phyloP scores from a whole-genome alignment of 1,140 invertebrate genomes.

The Drosophila auraria region DNA sequence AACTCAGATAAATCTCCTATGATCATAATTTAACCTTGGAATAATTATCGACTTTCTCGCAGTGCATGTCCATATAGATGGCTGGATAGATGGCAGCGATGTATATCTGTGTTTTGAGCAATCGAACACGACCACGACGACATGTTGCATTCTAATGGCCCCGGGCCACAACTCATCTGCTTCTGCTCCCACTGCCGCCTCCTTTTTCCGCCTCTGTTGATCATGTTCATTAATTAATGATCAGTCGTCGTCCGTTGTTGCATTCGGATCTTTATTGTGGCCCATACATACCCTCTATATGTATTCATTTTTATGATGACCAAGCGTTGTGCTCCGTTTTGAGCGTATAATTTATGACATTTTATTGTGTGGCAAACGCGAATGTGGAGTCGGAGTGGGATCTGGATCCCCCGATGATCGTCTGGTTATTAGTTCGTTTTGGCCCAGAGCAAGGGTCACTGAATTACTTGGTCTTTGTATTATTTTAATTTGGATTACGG shows the following conservation, averaged over 20 bases:
- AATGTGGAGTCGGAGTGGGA: conserved; percentile 40
- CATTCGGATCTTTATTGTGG: conserved; percentile 70
- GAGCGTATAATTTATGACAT: conserved; percentile 79
- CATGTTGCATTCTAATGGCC: conserved; percentile 79
- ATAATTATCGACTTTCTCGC: neutral
- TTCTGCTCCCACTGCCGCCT: conserved; percentile 27
- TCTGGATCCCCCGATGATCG: neutral
- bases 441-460: conserved; percentile 18
- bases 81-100: conserved; percentile 37
- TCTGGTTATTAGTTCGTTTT: conserved; percentile 8
- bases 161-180: conserved; percentile 59
- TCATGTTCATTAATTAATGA: conserved; percentile 83
- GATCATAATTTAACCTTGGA: neutral
- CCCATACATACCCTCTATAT: conserved; percentile 7
- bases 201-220: conserved; percentile 56
- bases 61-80: conserved; percentile 29
- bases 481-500: neutral
- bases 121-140: conserved; percentile 70
- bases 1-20: no score
- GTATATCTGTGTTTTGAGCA: conserved; percentile 68
- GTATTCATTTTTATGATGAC: conserved; percentile 72
- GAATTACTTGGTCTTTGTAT: neutral
- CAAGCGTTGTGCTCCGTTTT: conserved; percentile 69
- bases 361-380: conserved; percentile 78
- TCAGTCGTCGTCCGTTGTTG: conserved; percentile 66